phyloP scores from a whole-genome alignment of 2,797 vertebrate genomes.

The Dendrocincla tyrannina region DNA sequence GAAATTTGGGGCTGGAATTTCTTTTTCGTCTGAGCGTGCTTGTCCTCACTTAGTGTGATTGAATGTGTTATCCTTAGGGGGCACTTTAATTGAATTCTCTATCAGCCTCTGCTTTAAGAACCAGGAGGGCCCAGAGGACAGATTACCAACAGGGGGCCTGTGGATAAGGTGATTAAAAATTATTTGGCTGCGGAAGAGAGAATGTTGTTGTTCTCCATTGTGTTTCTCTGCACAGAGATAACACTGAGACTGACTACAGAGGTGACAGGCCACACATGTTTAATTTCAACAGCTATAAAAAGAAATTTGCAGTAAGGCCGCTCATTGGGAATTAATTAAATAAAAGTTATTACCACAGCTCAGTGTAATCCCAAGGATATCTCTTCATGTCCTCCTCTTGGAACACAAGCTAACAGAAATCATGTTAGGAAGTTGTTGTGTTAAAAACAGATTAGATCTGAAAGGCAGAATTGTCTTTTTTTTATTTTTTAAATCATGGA shows the following conservation, averaged over 20 bases:
- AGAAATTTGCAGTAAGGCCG: neutral
- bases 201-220: neutral
- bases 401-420: neutral
- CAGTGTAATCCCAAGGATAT: neutral
- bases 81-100: constrained; percentile 63
- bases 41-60: neutral
- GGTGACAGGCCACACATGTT: neutral
- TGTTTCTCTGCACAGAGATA: neutral
- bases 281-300: neutral
- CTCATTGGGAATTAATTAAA: neutral
- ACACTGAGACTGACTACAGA: neutral
- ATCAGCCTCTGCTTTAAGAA: constrained; percentile 33
- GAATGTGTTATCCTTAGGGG: constrained; percentile 6
- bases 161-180: constrained; percentile 49
- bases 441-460: neutral
- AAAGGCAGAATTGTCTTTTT: neutral
- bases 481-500: neutral
- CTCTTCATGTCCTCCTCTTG: neutral
- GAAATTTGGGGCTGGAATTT: neutral
- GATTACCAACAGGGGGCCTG: neutral
- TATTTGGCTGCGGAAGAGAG: neutral
- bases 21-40: neutral
- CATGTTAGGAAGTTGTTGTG: neutral
- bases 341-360: neutral
- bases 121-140: neutral